phyloP scores from a whole-genome alignment of 2,888 invertebrate genomes.

The Sabellastarte sp. region DNA sequence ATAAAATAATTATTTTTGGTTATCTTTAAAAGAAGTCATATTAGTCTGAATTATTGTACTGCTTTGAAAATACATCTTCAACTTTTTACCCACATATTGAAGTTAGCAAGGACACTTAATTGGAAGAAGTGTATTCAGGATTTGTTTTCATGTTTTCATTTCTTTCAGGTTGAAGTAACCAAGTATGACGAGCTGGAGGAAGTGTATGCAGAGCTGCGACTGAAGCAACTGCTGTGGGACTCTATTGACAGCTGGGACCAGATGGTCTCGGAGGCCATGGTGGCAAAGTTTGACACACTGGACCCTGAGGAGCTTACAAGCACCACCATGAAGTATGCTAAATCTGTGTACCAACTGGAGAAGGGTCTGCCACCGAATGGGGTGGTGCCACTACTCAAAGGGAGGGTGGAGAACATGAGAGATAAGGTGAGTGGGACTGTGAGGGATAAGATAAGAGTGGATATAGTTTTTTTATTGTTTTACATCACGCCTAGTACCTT shows the following conservation, averaged over 20 bases:
- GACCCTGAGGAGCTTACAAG: slow-evolving; percentile 74
- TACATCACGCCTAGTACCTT: no score
- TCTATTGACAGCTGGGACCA: slow-evolving; percentile 75
- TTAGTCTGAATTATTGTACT: no score
- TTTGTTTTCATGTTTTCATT: background rate
- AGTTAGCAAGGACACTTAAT: no score
- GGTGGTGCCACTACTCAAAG: slow-evolving; percentile 75
- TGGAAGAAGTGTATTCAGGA: no score
- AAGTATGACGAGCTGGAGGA: slow-evolving; percentile 79
- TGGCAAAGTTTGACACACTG: slow-evolving; percentile 62
- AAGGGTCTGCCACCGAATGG: slow-evolving; percentile 80
- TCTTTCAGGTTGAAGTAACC: slow-evolving; percentile 74
- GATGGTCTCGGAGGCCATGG: slow-evolving; percentile 69
- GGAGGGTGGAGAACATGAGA: slow-evolving; percentile 76
- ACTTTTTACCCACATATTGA: no score
- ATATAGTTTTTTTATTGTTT: no score
- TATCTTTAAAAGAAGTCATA: no score
- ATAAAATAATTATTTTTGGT: no score
- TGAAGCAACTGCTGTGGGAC: slow-evolving; percentile 79
- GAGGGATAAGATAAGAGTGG: no score
- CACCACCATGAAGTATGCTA: slow-evolving; percentile 69
- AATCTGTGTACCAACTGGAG: slow-evolving; percentile 75
- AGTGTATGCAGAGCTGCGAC: slow-evolving; percentile 75
- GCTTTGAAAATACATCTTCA: no score
- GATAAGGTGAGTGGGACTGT: no score